A percentile compares a stretch with the other conserved stretches of the same genome.
These are phyloP conservation scores for Calameuta idolon DNA, from an alignment of 2,888 invertebrate species.

Conservation along the genomic window DNA sequence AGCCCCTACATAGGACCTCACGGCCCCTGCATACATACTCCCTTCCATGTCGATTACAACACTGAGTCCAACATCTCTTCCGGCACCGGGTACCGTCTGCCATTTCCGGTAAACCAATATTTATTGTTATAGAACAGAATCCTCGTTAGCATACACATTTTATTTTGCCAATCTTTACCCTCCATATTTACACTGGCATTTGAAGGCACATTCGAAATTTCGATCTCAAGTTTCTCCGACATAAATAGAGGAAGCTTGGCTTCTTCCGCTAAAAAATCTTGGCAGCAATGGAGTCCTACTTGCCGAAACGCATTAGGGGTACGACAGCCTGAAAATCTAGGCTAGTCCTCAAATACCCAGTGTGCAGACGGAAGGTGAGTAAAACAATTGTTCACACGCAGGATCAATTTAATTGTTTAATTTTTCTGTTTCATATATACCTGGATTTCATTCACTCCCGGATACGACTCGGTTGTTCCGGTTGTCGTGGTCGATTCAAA, in stretches of 20 bases:
- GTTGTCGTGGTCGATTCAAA: not conserved
- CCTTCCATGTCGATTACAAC: slow-evolving; percentile 56
- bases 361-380: no score
- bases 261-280: no score
- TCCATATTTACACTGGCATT: no score
- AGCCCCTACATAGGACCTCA: slow-evolving; percentile 54
- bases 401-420: not conserved
- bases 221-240: no score
- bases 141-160: not conserved
- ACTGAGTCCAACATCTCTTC: slow-evolving; percentile 57
- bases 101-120: not conserved
- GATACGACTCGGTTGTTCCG: not conserved
- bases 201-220: no score
- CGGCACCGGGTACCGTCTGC: slow-evolving; percentile 52
- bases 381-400: no score
- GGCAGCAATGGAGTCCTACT: no score
- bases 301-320: no score
- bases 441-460: not conserved
- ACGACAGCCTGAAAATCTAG: no score
- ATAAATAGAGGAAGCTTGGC: no score
- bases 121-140: not conserved
- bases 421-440: not conserved
- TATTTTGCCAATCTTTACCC: not conserved
- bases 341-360: no score
- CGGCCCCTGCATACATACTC: slow-evolving; percentile 51